phyloP scores from a whole-genome alignment of 1,140 invertebrate genomes.

The Zaprionus davidi region DNA sequence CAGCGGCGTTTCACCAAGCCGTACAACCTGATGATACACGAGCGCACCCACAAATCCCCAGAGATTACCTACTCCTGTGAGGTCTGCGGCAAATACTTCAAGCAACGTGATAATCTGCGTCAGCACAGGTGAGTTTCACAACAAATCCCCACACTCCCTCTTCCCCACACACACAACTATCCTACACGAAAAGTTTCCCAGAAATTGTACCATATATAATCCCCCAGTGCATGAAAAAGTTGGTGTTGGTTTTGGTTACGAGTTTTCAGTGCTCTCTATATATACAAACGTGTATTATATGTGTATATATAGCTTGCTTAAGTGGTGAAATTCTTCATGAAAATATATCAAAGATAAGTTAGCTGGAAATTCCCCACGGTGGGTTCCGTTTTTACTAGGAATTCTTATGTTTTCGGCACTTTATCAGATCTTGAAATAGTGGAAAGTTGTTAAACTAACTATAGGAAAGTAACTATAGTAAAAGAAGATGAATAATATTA shows the following conservation, averaged over 20 bases:
- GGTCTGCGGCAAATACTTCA: constrained; percentile 99
- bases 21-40: constrained; percentile 99
- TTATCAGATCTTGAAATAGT: neutral
- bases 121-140: constrained; percentile 93
- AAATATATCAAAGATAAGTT: constrained; percentile 15
- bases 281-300: neutral
- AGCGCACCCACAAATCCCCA: constrained; percentile 98
- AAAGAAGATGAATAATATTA: no score
- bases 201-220: constrained; percentile 4
- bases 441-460: neutral
- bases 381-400: no score
- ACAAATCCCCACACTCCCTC: neutral
- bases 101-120: constrained; percentile 97
- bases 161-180: neutral
- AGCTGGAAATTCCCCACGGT: neutral
- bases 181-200: neutral
- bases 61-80: constrained; percentile 99
- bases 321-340: constrained; percentile 9
- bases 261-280: neutral
- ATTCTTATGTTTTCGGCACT: no score
- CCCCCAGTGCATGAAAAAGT: constrained; percentile 30
- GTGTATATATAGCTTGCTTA: neutral
- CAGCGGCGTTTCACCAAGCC: constrained; percentile 99
- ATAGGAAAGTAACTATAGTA: no score
- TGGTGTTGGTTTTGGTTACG: constrained; percentile 31